These are phyloP conservation scores for Coilia nasus DNA, from an alignment of 2,797 vertebrate species.

Conservation along the genomic window DNA sequence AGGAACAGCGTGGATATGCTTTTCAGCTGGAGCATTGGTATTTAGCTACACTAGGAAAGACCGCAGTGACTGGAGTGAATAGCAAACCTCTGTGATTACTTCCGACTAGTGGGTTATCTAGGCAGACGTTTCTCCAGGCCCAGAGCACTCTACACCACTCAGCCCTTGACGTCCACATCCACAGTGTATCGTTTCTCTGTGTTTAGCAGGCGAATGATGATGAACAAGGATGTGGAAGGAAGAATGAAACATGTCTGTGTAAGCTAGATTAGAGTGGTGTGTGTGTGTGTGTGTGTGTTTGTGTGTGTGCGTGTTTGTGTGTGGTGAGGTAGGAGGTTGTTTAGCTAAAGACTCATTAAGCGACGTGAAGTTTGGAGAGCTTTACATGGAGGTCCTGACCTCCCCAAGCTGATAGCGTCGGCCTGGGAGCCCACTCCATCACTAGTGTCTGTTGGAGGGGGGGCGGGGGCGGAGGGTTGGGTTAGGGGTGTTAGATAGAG, in stretches of 20 bases:
- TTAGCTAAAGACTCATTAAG: constrained; percentile 66
- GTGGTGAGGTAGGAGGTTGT: constrained; percentile 29
- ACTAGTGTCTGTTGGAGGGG: constrained; percentile 71
- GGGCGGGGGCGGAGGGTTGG: neutral
- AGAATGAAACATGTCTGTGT: neutral
- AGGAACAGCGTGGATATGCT: neutral
- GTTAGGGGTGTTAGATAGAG: constrained; percentile 68
- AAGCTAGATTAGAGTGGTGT: neutral
- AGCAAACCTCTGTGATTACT: neutral
- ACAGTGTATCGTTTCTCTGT: neutral
- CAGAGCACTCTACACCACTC: neutral
- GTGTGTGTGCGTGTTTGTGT: neutral
- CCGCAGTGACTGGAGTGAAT: neutral
- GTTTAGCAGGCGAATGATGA: neutral
- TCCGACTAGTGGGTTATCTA: neutral
- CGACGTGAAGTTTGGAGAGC: constrained; percentile 71
- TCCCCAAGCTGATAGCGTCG: constrained; percentile 73
- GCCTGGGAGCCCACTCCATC: constrained; percentile 75
- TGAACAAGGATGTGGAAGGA: neutral
- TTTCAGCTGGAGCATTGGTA: neutral
- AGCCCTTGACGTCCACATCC: neutral
- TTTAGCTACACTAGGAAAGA: neutral
- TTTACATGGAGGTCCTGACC: constrained; percentile 70
- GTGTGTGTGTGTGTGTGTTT: constrained; percentile 13
- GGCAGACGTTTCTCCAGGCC: neutral